Evolutionary conservation across 1,140 invertebrate species (phyloP), one percentile per base, ranked within the genome.

Genomic region (Trachymyrmex septentrionalis): DNA sequence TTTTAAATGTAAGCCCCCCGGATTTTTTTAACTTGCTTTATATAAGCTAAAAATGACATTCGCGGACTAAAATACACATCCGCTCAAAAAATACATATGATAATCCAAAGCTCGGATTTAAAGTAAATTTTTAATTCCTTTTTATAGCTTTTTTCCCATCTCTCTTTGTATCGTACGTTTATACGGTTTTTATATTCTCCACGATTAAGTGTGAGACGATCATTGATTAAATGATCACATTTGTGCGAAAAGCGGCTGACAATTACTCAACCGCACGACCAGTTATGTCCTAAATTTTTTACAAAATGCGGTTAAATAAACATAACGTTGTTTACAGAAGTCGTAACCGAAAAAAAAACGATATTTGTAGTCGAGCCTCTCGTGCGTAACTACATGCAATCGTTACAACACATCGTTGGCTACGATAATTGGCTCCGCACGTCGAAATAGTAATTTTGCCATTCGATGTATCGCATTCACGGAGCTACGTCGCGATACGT

Each of bases 371-470:
- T 34, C 24, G 80, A 75, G 73, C 59, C 69, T 16, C 69, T 48
- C 67, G 38, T 73, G 80, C 80, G 69, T 75, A 84, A 75, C 69
- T 63, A 48, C 24, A n/a, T 61, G 55, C 80, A 61, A 61, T 84
- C 80, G 80, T 75, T 73, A 84, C 69, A 73, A 73, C 80, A 84
- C 69, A 71, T 84, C 69, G 55, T 75, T 50, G 69, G 80, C 21
- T 48, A 75, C 69, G 69, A 44, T 84, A 84, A 84, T 84, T 84
- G 80, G 80, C 55, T 84, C 48, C 55, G 69, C 55, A 38, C 44
- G 69, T 21, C 69, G 80, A 84, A 84, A 84, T 84, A 84, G 71
- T 84, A 84, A 84, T 84, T 84, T 84, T 30, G 55, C 69, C 55
- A 61, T 75, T 61, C 80, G 55, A 63, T 48, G 30, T 72, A 72